Percentiles rank a stretch among this genome's conserved stretches.
These are phyloP conservation scores for Strigamia crassipes DNA, from an alignment of 2,888 invertebrate species.

Conservation along the genomic window DNA sequence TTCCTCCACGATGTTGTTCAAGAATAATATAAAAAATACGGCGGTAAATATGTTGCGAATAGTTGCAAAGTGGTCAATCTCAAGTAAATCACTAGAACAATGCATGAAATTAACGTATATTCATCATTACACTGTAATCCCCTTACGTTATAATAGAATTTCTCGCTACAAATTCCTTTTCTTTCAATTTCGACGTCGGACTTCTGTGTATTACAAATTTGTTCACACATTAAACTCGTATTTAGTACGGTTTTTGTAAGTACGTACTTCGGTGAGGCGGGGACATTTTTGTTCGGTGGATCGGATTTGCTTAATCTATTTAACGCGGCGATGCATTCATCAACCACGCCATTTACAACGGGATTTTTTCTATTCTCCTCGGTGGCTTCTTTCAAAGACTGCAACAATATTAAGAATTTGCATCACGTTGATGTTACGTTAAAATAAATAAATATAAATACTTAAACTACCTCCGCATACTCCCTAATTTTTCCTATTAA, in stretches of 20 bases:
- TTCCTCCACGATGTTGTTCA: slow-evolving; percentile 63
- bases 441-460: not conserved
- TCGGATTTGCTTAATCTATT: not conserved
- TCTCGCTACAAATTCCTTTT: slow-evolving; percentile 7
- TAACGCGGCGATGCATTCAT: not conserved
- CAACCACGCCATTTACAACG: not conserved
- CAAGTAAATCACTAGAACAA: slow-evolving; percentile 68
- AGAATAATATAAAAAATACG: slow-evolving; percentile 72
- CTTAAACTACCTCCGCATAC: not conserved
- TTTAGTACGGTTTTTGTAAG: no score
- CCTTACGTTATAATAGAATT: slow-evolving; percentile 2
- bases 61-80: slow-evolving; percentile 77
- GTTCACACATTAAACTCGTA: not conserved
- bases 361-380: not conserved
- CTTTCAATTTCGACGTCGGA: not conserved
- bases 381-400: not conserved
- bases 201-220: not conserved
- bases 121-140: not conserved
- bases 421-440: not conserved
- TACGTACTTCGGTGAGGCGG: not conserved
- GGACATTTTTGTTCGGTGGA: not conserved
- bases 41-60: slow-evolving; percentile 84
- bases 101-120: not conserved
- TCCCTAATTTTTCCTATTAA: not conserved
- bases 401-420: not conserved